Percentiles rank a stretch among this genome's conserved stretches.
phyloP scores from a whole-genome alignment of 2,113 vertebrate genomes.

The Heteronetta atricapilla region DNA sequence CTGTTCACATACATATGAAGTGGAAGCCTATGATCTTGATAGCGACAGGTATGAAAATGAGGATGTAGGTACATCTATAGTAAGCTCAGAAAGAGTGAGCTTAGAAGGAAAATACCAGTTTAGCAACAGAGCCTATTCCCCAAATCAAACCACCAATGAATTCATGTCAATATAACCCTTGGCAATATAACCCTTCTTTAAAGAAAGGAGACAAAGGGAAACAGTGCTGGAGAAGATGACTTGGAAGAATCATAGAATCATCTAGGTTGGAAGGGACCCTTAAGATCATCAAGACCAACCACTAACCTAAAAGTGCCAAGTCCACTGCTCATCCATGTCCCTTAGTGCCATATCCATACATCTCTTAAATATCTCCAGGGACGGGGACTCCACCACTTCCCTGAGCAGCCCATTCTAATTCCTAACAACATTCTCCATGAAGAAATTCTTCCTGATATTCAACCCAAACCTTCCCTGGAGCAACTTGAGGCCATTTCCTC shows the following conservation, averaged over 20 bases:
- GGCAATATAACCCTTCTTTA: too few species aligned
- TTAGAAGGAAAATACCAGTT: not conserved
- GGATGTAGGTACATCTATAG: not conserved
- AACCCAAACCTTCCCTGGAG: not conserved
- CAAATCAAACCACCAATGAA: not conserved
- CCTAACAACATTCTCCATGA: not conserved
- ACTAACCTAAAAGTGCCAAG: too few species aligned
- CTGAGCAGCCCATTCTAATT: not conserved
- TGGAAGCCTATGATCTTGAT: rapidly evolving
- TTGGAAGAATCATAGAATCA: too few species aligned
- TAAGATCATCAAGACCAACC: too few species aligned
- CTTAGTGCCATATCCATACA: too few species aligned
- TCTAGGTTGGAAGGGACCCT: too few species aligned
- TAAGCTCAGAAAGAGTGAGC: not conserved
- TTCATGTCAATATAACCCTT: not conserved
- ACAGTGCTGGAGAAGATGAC: not conserved
- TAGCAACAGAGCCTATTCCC: not conserved
- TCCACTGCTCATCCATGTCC: too few species aligned
- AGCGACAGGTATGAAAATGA: not conserved
- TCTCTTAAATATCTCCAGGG: not conserved
- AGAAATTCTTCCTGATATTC: not conserved
- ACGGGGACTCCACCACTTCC: not conserved
- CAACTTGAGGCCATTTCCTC: not conserved
- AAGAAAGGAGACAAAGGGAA: not conserved
- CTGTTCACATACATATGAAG: rapidly evolving